These are phyloP conservation scores for Coenobita brevimanus DNA, from an alignment of 1,140 invertebrate genomes.

Conservation along the genomic window DNA sequence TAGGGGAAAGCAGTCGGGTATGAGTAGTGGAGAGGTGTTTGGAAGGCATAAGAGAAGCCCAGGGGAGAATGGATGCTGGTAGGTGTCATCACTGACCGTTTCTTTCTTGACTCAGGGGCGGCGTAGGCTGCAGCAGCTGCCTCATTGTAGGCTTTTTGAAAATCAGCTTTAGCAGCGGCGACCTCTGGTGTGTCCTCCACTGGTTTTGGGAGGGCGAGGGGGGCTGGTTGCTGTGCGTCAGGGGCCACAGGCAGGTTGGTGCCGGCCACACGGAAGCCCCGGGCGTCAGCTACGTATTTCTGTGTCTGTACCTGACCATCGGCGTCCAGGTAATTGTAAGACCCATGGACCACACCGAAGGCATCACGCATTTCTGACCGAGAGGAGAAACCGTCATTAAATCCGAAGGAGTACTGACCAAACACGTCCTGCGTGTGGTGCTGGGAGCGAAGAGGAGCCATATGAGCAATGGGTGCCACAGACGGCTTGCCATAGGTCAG, in stretches of 20 bases:
- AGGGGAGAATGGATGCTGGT: background rate
- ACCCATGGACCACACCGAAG: conserved; percentile 28
- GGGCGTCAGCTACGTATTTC: conserved; percentile 44
- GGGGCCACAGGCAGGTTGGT: conserved; percentile 50
- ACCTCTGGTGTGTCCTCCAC: conserved; percentile 54
- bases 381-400: conserved; percentile 15
- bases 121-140: conserved; percentile 10
- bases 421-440: conserved; percentile 47
- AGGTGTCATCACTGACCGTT: conserved; percentile 23
- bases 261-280: conserved; percentile 53
- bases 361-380: conserved; percentile 49
- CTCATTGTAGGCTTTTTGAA: conserved; percentile 6
- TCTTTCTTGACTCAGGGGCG: conserved; percentile 12
- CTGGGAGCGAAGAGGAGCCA: conserved; percentile 38
- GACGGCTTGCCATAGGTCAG: background rate
- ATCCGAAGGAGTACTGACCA: conserved; percentile 56
- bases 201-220: conserved; percentile 12
- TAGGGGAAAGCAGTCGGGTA: background rate
- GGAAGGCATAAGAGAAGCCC: conserved; percentile 23
- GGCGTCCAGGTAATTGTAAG: conserved; percentile 52
- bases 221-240: conserved; percentile 15
- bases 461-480: conserved; percentile 5
- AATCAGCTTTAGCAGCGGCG: conserved; percentile 33
- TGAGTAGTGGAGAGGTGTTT: conserved; percentile 18
- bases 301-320: conserved; percentile 54